Conservation (phyloP, 2,797 vertebrate species). For the Malurus leucopterus region DNA sequence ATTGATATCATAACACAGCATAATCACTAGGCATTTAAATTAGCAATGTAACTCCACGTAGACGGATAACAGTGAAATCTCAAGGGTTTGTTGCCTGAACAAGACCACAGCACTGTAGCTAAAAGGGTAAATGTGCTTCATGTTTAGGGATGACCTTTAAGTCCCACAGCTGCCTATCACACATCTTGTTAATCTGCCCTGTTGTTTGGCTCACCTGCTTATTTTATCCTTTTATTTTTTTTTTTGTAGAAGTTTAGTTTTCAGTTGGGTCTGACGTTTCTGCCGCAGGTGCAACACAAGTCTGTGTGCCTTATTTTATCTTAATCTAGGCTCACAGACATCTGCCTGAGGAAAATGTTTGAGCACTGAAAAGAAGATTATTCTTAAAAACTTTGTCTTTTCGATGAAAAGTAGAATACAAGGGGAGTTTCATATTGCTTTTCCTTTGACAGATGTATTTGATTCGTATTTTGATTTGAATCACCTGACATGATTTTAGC, state of each 20-base stretch:
- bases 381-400: not conserved
- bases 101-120: slow-evolving; percentile 46
- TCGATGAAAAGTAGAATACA: not conserved
- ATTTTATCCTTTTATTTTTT: not conserved
- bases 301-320: not conserved
- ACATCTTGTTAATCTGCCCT: slow-evolving; percentile 40
- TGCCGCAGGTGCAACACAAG: not conserved
- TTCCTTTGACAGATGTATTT: not conserved
- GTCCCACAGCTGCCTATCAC: slow-evolving; percentile 59
- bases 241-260: not conserved
- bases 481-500: not conserved
- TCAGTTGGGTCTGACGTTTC: not conserved
- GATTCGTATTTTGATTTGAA: not conserved
- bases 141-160: slow-evolving; percentile 70
- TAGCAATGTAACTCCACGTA: slow-evolving; percentile 58
- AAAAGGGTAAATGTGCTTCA: slow-evolving; percentile 70
- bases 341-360: not conserved
- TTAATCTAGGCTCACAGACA: not conserved
- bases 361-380: not conserved
- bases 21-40: slow-evolving; percentile 72
- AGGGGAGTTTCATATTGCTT: not conserved
- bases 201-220: slow-evolving; percentile 50
- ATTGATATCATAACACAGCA: slow-evolving; percentile 64
- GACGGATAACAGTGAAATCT: slow-evolving; percentile 35
- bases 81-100: slow-evolving; percentile 56